Evolutionary conservation across 2,113 vertebrate species (phyloP).

Genomic region (Oxygymnocypris stewartii): DNA sequence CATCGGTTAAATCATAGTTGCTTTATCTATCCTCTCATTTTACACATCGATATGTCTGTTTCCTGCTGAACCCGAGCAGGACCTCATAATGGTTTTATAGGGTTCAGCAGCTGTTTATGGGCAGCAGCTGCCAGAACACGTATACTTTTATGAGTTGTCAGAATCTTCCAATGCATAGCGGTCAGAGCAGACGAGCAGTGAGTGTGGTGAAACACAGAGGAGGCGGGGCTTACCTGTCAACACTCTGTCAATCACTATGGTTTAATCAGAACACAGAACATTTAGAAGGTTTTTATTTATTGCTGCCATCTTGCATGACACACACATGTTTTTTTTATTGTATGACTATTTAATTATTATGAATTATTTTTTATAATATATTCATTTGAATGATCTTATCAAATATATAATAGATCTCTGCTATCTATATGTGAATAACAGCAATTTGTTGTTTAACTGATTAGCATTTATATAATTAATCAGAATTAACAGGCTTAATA

Average conservation of each 20-base stretch:
- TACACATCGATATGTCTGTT: slow-evolving; percentile 54
- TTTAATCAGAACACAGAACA: not conserved
- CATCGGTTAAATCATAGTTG: not conserved
- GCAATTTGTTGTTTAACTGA: not conserved
- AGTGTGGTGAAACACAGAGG: slow-evolving; percentile 49
- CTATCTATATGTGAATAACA: not conserved
- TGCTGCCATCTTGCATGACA: not conserved
- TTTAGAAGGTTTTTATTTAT: not conserved
- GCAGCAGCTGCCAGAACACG: slow-evolving; percentile 67
- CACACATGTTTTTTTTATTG: not conserved
- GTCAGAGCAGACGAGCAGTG: slow-evolving; percentile 45
- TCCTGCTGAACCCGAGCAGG: slow-evolving; percentile 56
- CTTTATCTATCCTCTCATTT: slow-evolving; percentile 34
- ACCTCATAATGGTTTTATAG: slow-evolving; percentile 69
- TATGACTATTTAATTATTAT: not conserved
- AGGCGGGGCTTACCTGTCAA: slow-evolving; percentile 51
- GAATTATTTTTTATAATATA: not conserved
- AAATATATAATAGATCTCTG: not conserved
- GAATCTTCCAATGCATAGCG: slow-evolving; percentile 62
- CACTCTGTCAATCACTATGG: slow-evolving; percentile 43
- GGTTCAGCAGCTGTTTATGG: slow-evolving; percentile 71
- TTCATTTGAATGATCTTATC: not conserved
- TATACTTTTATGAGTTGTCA: slow-evolving; percentile 67
- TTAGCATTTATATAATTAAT: not conserved
- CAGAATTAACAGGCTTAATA: not conserved